Base-by-base conservation (phyloP, 1,140 invertebrate species). In the Venustaconcha ellipsiformis region DNA sequence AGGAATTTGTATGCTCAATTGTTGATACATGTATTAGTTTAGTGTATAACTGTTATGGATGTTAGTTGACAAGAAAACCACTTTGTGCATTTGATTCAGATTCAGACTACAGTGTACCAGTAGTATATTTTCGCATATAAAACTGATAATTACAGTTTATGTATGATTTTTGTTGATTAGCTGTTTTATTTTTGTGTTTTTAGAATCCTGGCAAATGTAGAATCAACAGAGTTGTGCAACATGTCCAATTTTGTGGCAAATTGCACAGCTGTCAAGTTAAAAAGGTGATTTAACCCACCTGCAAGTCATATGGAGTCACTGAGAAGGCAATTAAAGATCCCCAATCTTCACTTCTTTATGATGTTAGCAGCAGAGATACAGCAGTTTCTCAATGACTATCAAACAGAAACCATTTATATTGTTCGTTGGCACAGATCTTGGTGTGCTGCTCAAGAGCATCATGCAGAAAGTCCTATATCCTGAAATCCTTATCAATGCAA, bases 381-480 rank as follows among this genome's bases (percentile, higher is more conserved):
- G 13, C 70, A 72, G 76, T 82, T 80, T 71, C 73, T 75, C 12
- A 14, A 58, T 30, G 17, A 23, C 56, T 82, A 65, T 69, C 75
- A 78, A 57, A 72, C 60, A 78, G 20, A 68, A 37, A 57, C 76
- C 72, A 65, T 63, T 74, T 66, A 58, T 78, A 59, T 66, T 72
- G 65, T 78, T 78, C 59, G 57, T 74, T 30, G 26, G 26, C 26
- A 30, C 26, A 30, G 26, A 30, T 30, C 26, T 30, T 30, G 26
- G 26, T 30, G 2, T 30, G 26, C 26, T 30, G 26, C 26, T 30
- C 26, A 30, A 30, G 1, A 30, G 26, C 26, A 30, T 30, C 26
- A 30, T 30, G 26, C 26, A 30, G 26, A 30, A 30, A 30, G 26
- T 30, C 26, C 26, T 30, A 30, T 30, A 30, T 1, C 26, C 26